A percentile compares a stretch with the other conserved stretches of the same genome.
Evolutionary conservation across 1,140 invertebrate species (phyloP).

Genomic region (Holcopasites calliopsidis): DNA sequence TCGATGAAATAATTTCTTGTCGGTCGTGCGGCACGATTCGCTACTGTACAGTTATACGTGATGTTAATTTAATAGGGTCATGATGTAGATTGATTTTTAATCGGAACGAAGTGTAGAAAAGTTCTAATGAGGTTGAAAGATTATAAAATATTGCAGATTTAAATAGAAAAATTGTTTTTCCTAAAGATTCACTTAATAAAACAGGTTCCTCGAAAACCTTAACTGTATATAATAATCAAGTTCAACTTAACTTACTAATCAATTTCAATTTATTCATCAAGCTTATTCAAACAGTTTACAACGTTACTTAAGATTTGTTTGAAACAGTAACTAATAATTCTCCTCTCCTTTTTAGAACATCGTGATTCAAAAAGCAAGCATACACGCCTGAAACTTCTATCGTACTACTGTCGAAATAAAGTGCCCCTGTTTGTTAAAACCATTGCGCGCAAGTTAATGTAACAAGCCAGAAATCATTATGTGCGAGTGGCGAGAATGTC

Average conservation of each 20-base stretch:
- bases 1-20: conserved; percentile 27
- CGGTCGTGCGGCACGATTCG: neutral
- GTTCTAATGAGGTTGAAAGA: too few species aligned
- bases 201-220: too few species aligned
- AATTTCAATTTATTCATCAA: too few species aligned
- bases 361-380: neutral
- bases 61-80: neutral
- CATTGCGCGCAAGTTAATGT: conserved; percentile 55
- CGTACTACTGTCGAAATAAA: conserved; percentile 7
- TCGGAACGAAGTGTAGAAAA: neutral
- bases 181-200: too few species aligned
- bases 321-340: too few species aligned
- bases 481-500: neutral
- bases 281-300: too few species aligned
- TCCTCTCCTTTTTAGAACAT: too few species aligned
- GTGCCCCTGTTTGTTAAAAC: conserved; percentile 43
- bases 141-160: too few species aligned
- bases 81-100: neutral
- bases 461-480: conserved; percentile 60
- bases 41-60: neutral
- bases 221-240: too few species aligned
- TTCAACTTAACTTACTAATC: too few species aligned
- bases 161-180: too few species aligned
- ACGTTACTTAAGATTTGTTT: too few species aligned
- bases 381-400: neutral